phyloP scores from a whole-genome alignment of 2,113 vertebrate genomes.

The Amia ocellicauda region DNA sequence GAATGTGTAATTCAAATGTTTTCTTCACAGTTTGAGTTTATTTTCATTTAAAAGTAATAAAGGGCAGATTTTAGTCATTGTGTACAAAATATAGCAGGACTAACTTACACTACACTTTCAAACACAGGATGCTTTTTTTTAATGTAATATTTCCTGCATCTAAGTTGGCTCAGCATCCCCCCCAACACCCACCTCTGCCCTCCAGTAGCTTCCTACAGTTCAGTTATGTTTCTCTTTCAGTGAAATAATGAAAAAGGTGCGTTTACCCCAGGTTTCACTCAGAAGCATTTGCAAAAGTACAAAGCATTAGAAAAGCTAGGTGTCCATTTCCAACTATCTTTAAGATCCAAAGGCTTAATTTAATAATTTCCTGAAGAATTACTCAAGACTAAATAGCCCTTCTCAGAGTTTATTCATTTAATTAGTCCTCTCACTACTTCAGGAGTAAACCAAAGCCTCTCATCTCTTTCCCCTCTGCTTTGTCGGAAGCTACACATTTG shows the following conservation, averaged over 20 bases:
- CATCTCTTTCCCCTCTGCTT: no score
- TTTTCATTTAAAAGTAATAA: conserved; percentile 15
- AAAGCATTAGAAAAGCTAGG: no score
- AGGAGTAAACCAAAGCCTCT: no score
- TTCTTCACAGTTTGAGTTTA: neutral
- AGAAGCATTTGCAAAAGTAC: no score
- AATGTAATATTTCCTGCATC: conserved; percentile 43
- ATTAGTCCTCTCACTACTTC: no score
- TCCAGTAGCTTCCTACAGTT: conserved; percentile 32
- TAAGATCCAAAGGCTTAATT: no score
- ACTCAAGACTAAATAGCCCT: no score
- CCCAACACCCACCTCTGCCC: no score
- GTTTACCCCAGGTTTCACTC: conserved; percentile 13
- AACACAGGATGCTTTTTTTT: conserved; percentile 40
- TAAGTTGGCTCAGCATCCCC: conserved; percentile 35
- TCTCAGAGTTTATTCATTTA: no score
- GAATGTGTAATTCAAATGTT: neutral
- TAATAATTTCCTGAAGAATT: no score
- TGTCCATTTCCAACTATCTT: no score
- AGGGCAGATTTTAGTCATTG: conserved; percentile 19
- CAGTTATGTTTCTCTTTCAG: conserved; percentile 45
- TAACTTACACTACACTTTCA: conserved; percentile 31
- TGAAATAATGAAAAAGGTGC: conserved; percentile 38
- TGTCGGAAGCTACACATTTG: no score
- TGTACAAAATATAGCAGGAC: conserved; percentile 23